Base-by-base conservation (phyloP, 2,113 vertebrate genomes). In the Oriolus oriolus region DNA sequence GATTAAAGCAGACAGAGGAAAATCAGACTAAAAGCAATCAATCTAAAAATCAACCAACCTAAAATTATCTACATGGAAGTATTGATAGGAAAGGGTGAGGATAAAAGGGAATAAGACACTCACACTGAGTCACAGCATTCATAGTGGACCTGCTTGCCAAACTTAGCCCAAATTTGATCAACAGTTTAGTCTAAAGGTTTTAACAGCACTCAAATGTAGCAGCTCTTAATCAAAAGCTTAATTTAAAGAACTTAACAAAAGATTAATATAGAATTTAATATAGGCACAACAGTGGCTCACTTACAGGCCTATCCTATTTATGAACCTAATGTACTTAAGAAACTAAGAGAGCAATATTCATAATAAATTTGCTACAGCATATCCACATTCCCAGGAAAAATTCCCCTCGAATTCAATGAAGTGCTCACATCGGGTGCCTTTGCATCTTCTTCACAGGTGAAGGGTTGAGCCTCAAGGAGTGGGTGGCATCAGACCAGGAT, bases 381-480 rank as follows among this genome's bases (percentile, higher is more conserved):
- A 60, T 65, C 24, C 31, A 44, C 18, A 50, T n/a, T 42, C 12
- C 24, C 11, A 24, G 47, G 45, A 75, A 68, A 59, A 75, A 35
- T 22, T 39, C 9, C 20, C 9, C 20, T 53, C 4, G 6, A 24
- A 28, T 75, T 60, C 44, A 41, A 16, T 66, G 33, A 81, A 81
- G 28, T 30, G 20, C 23, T 89, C 39, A 8, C 24, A 23, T 45
- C 6, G 3, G 6, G 5, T 60, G 7, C 16, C 54, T 16, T 69
- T 69, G 37, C 18, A 19, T 45, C 12, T 68, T 27, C 63, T 69
- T 69, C 39, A 45, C 0, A 0, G 13, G 47, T 13, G 39, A 45
- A 45, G 2, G 33, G 16, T n/a, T 61, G 54, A 61, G 7, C 8
- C 39, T 75, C 5, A 4, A 60, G 28, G 6, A 45, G 20, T 60